Evolutionary conservation across 1,140 invertebrate genomes (phyloP).

Genomic region (Drosophila kikkawai): DNA sequence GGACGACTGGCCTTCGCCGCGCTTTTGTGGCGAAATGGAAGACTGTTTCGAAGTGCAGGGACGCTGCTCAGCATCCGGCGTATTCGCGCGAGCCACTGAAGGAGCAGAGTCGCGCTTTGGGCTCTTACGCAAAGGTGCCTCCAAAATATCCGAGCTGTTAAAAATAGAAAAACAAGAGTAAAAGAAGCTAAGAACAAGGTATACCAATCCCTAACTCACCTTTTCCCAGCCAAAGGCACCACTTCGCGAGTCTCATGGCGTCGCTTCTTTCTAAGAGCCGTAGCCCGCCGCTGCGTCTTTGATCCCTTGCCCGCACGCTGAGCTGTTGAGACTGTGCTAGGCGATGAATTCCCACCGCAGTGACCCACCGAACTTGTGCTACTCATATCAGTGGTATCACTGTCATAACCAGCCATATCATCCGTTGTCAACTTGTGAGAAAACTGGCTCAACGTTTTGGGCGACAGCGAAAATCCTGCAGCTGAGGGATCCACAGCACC

Average conservation of each 20-base stretch:
- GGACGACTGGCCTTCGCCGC: constrained; percentile 29
- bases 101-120: constrained; percentile 61
- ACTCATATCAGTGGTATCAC: constrained; percentile 83
- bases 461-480: constrained; percentile 48
- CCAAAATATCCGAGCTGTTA: constrained; percentile 48
- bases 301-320: constrained; percentile 56
- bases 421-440: constrained; percentile 61
- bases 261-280: constrained; percentile 70
- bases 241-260: constrained; percentile 67
- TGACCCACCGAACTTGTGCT: constrained; percentile 81
- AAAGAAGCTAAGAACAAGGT: background rate
- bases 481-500: constrained; percentile 26
- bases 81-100: constrained; percentile 51
- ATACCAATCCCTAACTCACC: constrained; percentile 18
- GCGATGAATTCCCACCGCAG: constrained; percentile 58
- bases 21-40: constrained; percentile 68
- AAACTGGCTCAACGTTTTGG: constrained; percentile 67
- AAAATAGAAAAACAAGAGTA: background rate
- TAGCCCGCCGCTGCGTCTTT: constrained; percentile 60
- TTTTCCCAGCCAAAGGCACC: constrained; percentile 21
- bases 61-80: constrained; percentile 72
- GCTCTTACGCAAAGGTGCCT: constrained; percentile 63
- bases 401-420: constrained; percentile 71
- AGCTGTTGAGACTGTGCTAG: constrained; percentile 39
- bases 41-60: constrained; percentile 80